Conservation (phyloP, 2,113 vertebrate species). For the Tylochromis polylepis region DNA sequence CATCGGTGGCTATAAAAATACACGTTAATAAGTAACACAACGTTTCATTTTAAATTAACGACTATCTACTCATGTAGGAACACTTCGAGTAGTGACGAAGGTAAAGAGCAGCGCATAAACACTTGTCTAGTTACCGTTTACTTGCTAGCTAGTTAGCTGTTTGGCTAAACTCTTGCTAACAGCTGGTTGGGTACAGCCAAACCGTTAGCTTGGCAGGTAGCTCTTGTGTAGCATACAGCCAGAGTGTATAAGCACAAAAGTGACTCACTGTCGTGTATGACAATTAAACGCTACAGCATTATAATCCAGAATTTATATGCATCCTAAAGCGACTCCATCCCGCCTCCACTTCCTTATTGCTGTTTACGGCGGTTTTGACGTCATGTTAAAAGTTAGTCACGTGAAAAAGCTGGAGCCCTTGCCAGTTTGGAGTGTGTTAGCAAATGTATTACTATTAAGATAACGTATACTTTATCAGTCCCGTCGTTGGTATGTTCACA, state of each 20-base stretch:
- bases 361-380: conserved; percentile 58
- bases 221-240: neutral
- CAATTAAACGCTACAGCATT: neutral
- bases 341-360: conserved; percentile 56
- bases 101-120: neutral
- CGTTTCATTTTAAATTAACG: neutral
- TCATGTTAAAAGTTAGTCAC: neutral
- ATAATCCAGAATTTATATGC: neutral
- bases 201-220: neutral
- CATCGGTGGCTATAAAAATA: conserved; percentile 63
- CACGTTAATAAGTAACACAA: neutral
- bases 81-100: neutral
- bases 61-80: rapidly evolving
- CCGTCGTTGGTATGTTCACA: neutral
- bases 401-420: neutral
- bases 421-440: too few species aligned
- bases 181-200: neutral
- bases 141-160: neutral
- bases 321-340: neutral
- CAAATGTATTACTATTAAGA: neutral
- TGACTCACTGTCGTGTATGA: conserved; percentile 11
- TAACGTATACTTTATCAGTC: neutral
- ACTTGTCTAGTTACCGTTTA: neutral
- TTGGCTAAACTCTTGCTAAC: neutral
- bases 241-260: neutral